A percentile compares a stretch with the other conserved stretches of the same genome.
Conservation (phyloP, 2,888 invertebrate species). For the Didymodactylos carnosus region DNA sequence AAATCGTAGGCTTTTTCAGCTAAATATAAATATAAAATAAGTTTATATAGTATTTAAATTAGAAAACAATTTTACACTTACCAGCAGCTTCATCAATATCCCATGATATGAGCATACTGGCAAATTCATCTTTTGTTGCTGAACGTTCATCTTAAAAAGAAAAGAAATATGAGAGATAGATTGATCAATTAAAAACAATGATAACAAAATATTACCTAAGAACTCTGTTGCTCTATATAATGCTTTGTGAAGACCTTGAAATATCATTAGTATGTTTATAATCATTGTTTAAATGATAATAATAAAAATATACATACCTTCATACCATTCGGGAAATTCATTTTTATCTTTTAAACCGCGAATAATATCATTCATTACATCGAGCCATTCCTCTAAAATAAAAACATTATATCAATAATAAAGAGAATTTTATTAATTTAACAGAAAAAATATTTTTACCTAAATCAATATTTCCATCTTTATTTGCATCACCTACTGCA, state of each 20-base stretch:
- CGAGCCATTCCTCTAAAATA: slow-evolving; percentile 11
- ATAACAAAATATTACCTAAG: background rate
- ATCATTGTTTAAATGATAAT: no score
- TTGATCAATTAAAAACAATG: background rate
- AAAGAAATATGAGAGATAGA: no score
- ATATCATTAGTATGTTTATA: no score
- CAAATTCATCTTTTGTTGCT: background rate
- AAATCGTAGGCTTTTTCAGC: slow-evolving; percentile 9
- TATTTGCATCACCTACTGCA: slow-evolving; percentile 14
- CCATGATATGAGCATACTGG: background rate
- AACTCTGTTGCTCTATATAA: slow-evolving; percentile 13
- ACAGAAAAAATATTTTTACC: background rate
- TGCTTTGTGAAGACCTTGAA: slow-evolving; percentile 13
- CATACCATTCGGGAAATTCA: slow-evolving; percentile 14
- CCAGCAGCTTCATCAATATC: background rate
- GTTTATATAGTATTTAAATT: background rate
- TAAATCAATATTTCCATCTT: slow-evolving; percentile 13
- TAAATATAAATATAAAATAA: background rate
- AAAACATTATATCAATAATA: background rate
- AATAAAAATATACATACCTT: no score
- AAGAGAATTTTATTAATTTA: background rate
- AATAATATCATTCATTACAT: slow-evolving; percentile 15
- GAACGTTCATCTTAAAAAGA: background rate
- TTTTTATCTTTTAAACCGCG: slow-evolving; percentile 7
- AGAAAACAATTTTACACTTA: background rate